Conservation (phyloP, 1,140 invertebrate genomes). For the Ylistrum balloti region DNA sequence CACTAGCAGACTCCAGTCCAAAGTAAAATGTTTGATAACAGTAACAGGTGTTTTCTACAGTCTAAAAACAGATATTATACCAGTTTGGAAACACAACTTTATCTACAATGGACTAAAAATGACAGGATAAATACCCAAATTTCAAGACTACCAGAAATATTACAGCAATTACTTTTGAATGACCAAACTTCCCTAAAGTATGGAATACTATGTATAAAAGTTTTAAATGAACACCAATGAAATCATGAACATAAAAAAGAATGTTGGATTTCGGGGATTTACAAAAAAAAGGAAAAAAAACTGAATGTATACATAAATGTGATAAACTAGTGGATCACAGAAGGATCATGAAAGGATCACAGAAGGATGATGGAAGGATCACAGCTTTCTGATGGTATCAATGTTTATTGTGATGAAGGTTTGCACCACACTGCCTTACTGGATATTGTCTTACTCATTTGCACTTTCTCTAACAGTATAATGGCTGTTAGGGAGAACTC, state of each 20-base stretch:
- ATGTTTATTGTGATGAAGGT: background rate
- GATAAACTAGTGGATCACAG: too few species aligned
- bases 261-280: background rate
- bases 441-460: background rate
- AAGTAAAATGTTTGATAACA: too few species aligned
- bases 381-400: conserved; percentile 10
- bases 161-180: too few species aligned
- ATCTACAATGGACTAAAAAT: background rate
- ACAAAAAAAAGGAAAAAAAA: too few species aligned
- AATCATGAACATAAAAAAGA: too few species aligned
- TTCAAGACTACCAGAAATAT: background rate
- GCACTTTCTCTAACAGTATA: background rate
- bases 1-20: background rate
- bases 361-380: too few species aligned
- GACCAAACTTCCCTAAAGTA: too few species aligned
- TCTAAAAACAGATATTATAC: background rate
- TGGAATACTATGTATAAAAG: too few species aligned
- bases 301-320: too few species aligned
- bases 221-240: background rate
- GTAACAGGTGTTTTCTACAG: background rate
- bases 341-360: too few species aligned
- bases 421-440: background rate
- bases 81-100: too few species aligned
- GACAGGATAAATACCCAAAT: background rate
- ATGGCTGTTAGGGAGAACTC: background rate